Evolutionary conservation across 2,113 vertebrate genomes (phyloP).

Genomic region (Orientallactaga bullata): DNA sequence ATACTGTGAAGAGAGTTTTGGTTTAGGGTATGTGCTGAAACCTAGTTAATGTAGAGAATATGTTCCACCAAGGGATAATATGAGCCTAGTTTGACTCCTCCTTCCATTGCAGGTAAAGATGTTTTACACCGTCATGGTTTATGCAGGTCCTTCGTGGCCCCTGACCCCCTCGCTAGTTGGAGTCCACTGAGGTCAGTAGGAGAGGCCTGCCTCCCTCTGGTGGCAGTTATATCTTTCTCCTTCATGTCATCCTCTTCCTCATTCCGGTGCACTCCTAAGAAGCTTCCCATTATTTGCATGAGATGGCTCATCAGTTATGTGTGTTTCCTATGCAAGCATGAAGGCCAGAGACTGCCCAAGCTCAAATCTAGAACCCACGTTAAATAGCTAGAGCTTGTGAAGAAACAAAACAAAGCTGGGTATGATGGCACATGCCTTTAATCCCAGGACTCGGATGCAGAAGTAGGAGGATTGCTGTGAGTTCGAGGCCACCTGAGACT

Average conservation of each 20-base stretch:
- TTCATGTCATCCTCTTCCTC: neutral
- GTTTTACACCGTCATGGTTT: neutral
- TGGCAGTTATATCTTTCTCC: neutral
- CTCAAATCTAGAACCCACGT: no score
- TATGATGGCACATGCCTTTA: no score
- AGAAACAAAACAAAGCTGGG: no score
- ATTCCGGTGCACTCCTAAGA: neutral
- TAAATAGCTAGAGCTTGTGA: no score
- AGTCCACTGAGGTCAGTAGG: neutral
- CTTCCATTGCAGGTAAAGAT: neutral
- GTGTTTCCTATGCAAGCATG: no score
- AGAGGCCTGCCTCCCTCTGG: neutral
- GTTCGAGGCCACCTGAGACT: no score
- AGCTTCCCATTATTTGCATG: neutral
- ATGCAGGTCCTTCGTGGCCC: neutral
- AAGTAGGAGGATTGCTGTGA: no score
- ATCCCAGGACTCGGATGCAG: no score
- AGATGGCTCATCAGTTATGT: no score
- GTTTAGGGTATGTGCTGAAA: neutral
- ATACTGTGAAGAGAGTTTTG: constrained; percentile 3
- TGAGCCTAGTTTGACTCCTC: neutral
- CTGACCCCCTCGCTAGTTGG: neutral
- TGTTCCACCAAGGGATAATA: neutral
- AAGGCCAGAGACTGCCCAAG: no score
- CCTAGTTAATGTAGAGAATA: neutral